Conservation (phyloP, 53 echinoderm and acorn worm species). For the Arbacia lixula region DNA sequence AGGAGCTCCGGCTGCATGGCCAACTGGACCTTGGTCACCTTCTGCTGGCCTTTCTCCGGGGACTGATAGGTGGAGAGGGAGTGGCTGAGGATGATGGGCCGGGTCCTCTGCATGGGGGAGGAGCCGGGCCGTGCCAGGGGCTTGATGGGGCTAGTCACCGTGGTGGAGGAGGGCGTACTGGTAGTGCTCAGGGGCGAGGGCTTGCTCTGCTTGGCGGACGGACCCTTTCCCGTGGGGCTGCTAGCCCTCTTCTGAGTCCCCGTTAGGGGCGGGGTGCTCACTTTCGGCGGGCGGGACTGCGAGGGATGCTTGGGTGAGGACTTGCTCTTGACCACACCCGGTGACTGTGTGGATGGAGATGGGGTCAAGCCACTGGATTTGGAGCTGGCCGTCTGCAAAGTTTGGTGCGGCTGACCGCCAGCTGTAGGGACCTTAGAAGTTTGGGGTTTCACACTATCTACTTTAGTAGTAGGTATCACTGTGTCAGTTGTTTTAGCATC, state of each 20-base stretch:
- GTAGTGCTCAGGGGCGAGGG: constrained; percentile 43
- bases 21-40: constrained; percentile 77
- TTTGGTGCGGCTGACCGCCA: constrained; percentile 14
- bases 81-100: constrained; percentile 88
- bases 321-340: constrained; percentile 27
- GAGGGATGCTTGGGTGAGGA: constrained; percentile 46
- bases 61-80: constrained; percentile 80
- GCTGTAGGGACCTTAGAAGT: constrained; percentile 21
- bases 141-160: constrained; percentile 72
- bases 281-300: constrained; percentile 50
- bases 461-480: constrained; percentile 1
- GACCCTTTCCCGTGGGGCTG: constrained; percentile 45
- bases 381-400: constrained; percentile 17
- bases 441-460: constrained; percentile 17
- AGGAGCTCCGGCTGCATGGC: constrained; percentile 35
- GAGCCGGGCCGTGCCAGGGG: constrained; percentile 51
- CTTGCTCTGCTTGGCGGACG: constrained; percentile 33
- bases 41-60: constrained; percentile 87
- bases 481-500: constrained; percentile 20
- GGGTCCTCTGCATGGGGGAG: constrained; percentile 67
- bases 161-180: constrained; percentile 5
- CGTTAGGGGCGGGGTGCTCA: constrained; percentile 31
- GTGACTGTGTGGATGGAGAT: background rate
- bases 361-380: constrained; percentile 15
- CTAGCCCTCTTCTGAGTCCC: constrained; percentile 41